A percentile compares a stretch with the other conserved stretches of the same genome.
phyloP scores from a whole-genome alignment of 2,797 vertebrate species.

The Sternotherus odoratus region DNA sequence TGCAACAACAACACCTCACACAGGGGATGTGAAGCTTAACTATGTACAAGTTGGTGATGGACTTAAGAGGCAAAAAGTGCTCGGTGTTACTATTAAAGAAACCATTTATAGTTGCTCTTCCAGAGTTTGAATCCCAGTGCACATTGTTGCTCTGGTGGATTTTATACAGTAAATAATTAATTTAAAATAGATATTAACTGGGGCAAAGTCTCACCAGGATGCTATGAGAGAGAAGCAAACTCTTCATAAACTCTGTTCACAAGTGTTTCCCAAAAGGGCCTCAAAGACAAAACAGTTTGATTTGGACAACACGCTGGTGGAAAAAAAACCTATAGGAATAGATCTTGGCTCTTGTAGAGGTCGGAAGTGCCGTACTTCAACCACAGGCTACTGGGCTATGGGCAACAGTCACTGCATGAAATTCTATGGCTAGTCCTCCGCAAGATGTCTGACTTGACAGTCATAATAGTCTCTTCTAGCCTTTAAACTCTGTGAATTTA shows the following conservation, averaged over 20 bases:
- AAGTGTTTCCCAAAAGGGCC: neutral
- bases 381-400: neutral
- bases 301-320: neutral
- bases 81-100: neutral
- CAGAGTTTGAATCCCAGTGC: neutral
- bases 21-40: neutral
- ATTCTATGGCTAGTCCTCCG: neutral
- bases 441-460: neutral
- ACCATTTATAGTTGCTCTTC: neutral
- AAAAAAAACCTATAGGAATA: neutral
- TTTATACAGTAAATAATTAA: neutral
- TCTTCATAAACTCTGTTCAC: neutral
- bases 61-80: neutral
- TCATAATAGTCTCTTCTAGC: neutral
- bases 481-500: neutral
- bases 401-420: neutral
- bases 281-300: neutral
- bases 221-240: neutral
- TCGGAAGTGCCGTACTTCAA: neutral
- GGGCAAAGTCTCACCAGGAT: neutral
- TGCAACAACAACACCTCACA: neutral
- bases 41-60: neutral
- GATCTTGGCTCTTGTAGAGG: neutral
- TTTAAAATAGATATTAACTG: constrained; percentile 1
- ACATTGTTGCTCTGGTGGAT: neutral